Evolutionary conservation across 2,113 vertebrate genomes (phyloP).

Genomic region (Lonchura striata): DNA sequence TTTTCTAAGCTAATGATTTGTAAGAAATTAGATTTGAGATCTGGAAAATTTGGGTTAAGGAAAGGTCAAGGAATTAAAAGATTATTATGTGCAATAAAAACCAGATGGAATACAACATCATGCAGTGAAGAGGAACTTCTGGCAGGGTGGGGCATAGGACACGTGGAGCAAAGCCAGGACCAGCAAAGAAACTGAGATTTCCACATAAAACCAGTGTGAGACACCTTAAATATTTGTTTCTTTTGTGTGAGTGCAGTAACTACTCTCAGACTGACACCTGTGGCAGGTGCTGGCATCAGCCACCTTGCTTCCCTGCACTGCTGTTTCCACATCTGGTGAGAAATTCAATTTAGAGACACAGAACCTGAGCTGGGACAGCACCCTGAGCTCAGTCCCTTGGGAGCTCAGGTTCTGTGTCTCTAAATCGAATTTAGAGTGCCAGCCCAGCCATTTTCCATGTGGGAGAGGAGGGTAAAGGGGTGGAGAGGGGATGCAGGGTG

Average conservation of each 20-base stretch:
- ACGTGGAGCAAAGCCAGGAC: neutral
- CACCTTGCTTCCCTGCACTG: neutral
- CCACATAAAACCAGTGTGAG: neutral
- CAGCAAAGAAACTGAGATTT: neutral
- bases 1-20: conserved; percentile 6
- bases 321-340: neutral
- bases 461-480: neutral
- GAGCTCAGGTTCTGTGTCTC: too few relatives aligned
- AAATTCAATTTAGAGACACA: fast-evolving
- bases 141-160: neutral
- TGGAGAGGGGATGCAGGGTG: neutral
- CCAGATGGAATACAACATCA: neutral
- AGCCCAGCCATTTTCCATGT: fast-evolving
- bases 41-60: conserved; percentile 35
- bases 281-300: neutral
- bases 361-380: neutral
- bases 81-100: conserved; percentile 28
- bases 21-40: conserved; percentile 49
- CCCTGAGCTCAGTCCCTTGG: neutral
- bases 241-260: neutral
- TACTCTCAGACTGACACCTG: neutral
- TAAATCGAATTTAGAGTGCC: too few relatives aligned
- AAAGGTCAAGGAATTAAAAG: conserved; percentile 41
- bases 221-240: neutral
- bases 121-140: neutral